Conservation (phyloP, 2,113 vertebrate species). For the Corythoichthys haematopterus region DNA sequence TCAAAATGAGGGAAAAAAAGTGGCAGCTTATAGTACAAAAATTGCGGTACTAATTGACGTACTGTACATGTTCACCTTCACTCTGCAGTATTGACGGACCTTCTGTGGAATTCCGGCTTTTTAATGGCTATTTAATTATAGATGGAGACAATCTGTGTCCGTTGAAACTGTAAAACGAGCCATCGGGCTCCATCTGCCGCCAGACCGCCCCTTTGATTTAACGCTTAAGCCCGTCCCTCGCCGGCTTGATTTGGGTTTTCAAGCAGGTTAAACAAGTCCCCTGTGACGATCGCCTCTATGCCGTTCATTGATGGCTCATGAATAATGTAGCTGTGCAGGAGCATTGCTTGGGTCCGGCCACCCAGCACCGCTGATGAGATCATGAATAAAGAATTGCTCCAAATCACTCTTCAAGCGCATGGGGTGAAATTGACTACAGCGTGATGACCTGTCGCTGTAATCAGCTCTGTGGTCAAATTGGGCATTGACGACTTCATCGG, state of each 20-base stretch:
- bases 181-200: slow-evolving; percentile 74
- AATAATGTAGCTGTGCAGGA: slow-evolving; percentile 62
- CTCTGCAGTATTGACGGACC: slow-evolving; percentile 18
- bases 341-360: slow-evolving; percentile 43
- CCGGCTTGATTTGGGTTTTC: slow-evolving; percentile 62
- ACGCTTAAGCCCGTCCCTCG: slow-evolving; percentile 64
- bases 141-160: slow-evolving; percentile 78
- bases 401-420: slow-evolving; percentile 3
- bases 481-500: slow-evolving; percentile 62
- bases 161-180: slow-evolving; percentile 73
- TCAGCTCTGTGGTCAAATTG: slow-evolving; percentile 41
- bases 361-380: slow-evolving; percentile 37
- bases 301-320: slow-evolving; percentile 45
- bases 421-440: slow-evolving; percentile 52
- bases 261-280: slow-evolving; percentile 68
- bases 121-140: slow-evolving; percentile 78
- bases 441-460: slow-evolving; percentile 53
- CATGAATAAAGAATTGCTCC: slow-evolving; percentile 56
- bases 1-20: no score
- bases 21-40: no score
- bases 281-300: slow-evolving; percentile 42
- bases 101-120: slow-evolving; percentile 50
- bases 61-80: background rate
- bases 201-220: slow-evolving; percentile 61
- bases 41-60: background rate